Base-by-base conservation (phyloP, 2,888 invertebrate genomes). In the Lissocephala sabroskyi region DNA sequence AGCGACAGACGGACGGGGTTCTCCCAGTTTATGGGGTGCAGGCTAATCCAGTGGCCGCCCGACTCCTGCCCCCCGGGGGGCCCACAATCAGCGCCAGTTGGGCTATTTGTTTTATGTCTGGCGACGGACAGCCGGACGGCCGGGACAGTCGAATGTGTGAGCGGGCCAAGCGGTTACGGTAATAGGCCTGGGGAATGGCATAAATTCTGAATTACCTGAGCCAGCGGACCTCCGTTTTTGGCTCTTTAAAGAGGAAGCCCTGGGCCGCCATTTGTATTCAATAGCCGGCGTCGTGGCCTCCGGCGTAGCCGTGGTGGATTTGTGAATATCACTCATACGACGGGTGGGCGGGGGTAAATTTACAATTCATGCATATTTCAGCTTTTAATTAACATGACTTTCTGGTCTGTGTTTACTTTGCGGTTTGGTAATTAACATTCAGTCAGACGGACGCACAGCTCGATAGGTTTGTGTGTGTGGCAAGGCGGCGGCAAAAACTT, bases 351-450 rank as follows among this genome's bases (percentile, higher is more conserved):
- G 32, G 32, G 17, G n/a, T n/a, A 35, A 46, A 39, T 46, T 46
- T 46, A 35, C 41, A 41, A 37, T 39, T 46, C 46, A 46, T 46
- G 46, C 41, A 46, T 46, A 46, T 46, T 46, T 46, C 35, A 46
- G 35, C 35, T 46, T 46, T 46, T 46, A 35, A 46, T 46, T 46
- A 46, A 46, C 46, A 32, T 45, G 30, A 35, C 19, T 43, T 43
- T 43, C 16, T 14, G 17, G 14, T 45, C 23, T 33, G n/a, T 43
- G 39, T 39, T 39, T 19, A 30, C 30, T 39, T 45, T 45, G 45
- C n/a, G 45, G 45, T 45, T 39, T 45, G 36, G 37, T 30, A 45
- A 45, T 45, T 45, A 45, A 45, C 39, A 45, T 28, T 29, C n/a
- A 10, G 23, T 16, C 35, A 13, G 13, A 6, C 7, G 5, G 11